These are phyloP conservation scores for Cydia strobilella DNA, from an alignment of 1,140 invertebrate species.

Conservation along the genomic window DNA sequence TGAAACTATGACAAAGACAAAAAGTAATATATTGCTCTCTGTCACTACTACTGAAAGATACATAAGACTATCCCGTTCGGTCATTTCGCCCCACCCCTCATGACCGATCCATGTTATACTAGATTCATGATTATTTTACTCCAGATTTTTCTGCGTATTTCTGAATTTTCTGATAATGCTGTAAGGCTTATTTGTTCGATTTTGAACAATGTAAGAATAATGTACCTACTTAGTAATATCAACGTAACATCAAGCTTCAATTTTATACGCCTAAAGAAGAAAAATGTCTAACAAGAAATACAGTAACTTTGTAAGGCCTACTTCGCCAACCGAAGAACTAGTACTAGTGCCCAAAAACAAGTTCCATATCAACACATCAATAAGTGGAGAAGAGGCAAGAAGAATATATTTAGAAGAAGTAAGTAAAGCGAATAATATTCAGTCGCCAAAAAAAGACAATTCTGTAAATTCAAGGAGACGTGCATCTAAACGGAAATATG, in stretches of 20 bases:
- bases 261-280: background rate
- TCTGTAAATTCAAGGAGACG: background rate
- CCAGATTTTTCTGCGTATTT: no score
- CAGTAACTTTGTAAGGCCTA: slow-evolving; percentile 50
- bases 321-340: slow-evolving; percentile 20
- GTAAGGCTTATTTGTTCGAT: slow-evolving; percentile 20
- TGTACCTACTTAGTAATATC: background rate
- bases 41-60: no score
- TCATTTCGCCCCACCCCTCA: no score
- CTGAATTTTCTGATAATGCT: no score
- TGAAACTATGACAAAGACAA: no score
- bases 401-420: slow-evolving; percentile 68
- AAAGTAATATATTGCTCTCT: no score
- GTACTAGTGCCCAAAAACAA: slow-evolving; percentile 16
- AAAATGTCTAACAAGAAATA: slow-evolving; percentile 56
- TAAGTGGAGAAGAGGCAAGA: slow-evolving; percentile 60
- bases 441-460: slow-evolving; percentile 17
- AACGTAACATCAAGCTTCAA: background rate
- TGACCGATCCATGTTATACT: no score
- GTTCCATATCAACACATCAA: background rate
- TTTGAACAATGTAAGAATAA: background rate
- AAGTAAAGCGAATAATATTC: slow-evolving; percentile 39
- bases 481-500: background rate
- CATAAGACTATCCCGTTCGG: no score
- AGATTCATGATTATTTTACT: no score